Conservation (phyloP, 1,140 invertebrate species). For the Bombus superbus region DNA sequence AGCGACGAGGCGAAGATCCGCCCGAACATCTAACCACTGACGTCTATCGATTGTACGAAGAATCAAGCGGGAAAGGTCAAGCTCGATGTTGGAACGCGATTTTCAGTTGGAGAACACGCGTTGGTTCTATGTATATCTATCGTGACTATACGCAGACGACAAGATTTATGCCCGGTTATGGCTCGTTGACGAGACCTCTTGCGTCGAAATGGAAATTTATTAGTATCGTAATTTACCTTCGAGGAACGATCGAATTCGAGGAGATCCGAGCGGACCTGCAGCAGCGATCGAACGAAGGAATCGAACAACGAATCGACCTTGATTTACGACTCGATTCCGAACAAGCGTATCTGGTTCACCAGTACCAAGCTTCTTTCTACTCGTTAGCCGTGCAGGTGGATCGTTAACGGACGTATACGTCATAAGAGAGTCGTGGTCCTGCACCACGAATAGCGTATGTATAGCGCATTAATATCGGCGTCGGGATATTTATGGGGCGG, state of each 20-base stretch:
- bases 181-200: background rate
- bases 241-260: background rate
- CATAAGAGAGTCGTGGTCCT: background rate
- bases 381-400: conserved; percentile 36
- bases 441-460: too few species aligned
- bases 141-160: background rate
- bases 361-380: conserved; percentile 1
- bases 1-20: background rate
- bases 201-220: conserved; percentile 2
- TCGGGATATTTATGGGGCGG: conserved; percentile 7
- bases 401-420: conserved; percentile 38
- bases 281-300: background rate
- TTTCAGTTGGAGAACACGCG: background rate
- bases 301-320: conserved; percentile 6
- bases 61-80: background rate
- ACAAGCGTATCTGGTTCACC: conserved; percentile 44
- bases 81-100: too few species aligned
- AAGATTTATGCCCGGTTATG: background rate
- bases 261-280: background rate
- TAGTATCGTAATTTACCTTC: background rate
- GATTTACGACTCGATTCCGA: conserved; percentile 38
- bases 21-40: background rate
- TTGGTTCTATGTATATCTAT: too few species aligned
- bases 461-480: background rate
- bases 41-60: background rate